Evolutionary conservation across 2,797 vertebrate species (phyloP).

Genomic region (Chiroxiphia lanceolata): DNA sequence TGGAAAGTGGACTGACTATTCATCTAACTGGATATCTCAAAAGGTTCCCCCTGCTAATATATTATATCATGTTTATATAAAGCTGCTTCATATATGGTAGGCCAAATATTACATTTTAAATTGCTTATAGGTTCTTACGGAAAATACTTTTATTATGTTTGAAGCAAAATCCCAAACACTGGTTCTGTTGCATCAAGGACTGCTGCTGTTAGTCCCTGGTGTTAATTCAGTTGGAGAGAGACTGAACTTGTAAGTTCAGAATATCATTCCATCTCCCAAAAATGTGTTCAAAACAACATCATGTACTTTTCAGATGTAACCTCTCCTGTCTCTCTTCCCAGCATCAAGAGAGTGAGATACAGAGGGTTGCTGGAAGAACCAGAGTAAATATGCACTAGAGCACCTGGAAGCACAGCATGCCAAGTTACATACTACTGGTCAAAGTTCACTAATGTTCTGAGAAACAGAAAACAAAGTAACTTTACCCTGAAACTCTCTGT

Average conservation of each 20-base stretch:
- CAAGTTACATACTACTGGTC: not conserved
- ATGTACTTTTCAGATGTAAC: constrained; percentile 3
- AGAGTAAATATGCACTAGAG: constrained; percentile 7
- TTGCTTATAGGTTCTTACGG: not conserved
- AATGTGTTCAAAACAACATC: not conserved
- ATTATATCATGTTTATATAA: not conserved
- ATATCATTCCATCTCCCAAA: not conserved
- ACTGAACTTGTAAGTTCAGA: not conserved
- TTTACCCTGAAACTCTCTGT: not conserved
- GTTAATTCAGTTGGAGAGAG: not conserved
- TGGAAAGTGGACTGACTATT: not conserved
- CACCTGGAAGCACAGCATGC: not conserved
- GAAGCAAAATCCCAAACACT: not conserved
- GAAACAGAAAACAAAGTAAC: constrained; percentile 4
- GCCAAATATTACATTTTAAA: not conserved
- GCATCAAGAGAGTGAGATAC: not conserved
- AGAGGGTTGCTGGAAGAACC: not conserved
- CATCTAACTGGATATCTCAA: not conserved
- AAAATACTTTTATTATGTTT: not conserved
- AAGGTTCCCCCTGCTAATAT: not conserved
- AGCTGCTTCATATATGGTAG: not conserved
- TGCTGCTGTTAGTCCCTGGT: not conserved
- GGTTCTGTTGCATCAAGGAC: not conserved
- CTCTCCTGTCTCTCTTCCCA: not conserved
- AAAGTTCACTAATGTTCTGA: constrained; percentile 34